Evolutionary conservation across 2,113 vertebrate species (phyloP).

Genomic region (Thinocorus orbignyianus): DNA sequence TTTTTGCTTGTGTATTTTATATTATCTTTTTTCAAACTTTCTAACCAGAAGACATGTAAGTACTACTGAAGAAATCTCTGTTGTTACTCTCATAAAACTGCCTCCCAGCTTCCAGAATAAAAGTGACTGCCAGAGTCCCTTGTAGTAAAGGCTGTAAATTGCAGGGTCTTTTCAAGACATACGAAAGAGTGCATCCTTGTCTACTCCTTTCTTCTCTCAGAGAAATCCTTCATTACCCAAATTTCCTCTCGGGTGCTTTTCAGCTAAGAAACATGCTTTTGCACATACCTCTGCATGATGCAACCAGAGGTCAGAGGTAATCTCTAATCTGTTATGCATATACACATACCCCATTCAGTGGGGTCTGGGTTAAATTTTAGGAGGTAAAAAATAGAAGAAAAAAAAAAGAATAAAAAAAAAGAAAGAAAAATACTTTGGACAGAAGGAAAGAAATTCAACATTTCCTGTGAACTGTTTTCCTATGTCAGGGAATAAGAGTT

Average conservation of each 20-base stretch:
- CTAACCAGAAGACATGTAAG: not conserved
- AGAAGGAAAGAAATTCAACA: not conserved
- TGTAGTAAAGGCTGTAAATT: not conserved
- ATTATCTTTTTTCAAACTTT: not conserved
- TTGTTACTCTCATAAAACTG: not conserved
- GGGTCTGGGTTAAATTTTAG: not conserved
- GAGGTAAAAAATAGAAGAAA: rapidly evolving
- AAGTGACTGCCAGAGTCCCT: not conserved
- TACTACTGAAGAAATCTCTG: not conserved
- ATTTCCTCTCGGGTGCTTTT: not conserved
- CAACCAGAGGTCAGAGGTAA: not conserved
- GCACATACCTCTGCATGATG: not conserved
- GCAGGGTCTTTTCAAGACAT: not conserved
- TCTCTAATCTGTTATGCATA: not conserved
- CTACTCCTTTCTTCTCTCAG: not conserved
- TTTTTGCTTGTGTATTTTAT: not conserved
- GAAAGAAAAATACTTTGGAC: not conserved
- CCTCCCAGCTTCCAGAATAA: not conserved
- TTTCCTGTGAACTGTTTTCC: not conserved
- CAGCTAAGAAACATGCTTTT: not conserved
- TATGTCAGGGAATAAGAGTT: not conserved
- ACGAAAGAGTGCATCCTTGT: not conserved
- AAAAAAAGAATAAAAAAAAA: not conserved
- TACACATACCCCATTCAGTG: rapidly evolving
- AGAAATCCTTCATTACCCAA: not conserved